Conservation (phyloP, 2,113 vertebrate species). For the Daubentonia madagascariensis region DNA sequence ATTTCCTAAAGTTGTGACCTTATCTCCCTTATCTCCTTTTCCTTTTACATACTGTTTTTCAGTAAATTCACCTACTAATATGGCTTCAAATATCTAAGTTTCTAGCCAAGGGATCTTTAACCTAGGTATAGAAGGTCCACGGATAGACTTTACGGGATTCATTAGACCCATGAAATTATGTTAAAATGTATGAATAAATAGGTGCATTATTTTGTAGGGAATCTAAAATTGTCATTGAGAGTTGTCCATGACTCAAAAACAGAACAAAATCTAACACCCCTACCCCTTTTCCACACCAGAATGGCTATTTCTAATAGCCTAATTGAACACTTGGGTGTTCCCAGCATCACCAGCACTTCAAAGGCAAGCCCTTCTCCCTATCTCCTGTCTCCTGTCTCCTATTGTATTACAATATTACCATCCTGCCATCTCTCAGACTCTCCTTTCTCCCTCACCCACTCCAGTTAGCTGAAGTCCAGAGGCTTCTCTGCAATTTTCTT, state of each 20-base stretch:
- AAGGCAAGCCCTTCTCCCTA: fast-evolving
- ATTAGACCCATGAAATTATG: not conserved
- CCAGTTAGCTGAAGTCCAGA: not conserved
- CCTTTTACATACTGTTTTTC: not conserved
- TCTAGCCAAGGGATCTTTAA: not conserved
- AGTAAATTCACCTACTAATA: not conserved
- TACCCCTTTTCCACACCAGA: not conserved
- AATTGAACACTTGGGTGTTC: not conserved
- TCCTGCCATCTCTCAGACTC: not conserved
- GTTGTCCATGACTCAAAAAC: not conserved
- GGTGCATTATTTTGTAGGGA: not conserved
- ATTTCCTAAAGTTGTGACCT: not conserved
- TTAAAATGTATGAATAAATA: not conserved
- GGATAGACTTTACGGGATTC: not conserved
- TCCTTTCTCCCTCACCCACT: not conserved
- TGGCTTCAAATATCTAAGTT: not conserved
- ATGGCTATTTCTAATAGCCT: not conserved
- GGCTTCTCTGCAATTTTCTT: not conserved
- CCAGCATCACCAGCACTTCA: not conserved
- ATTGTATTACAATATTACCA: not conserved
- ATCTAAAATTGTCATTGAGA: not conserved
- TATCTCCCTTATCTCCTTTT: not conserved
- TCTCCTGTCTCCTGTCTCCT: not conserved
- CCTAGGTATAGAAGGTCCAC: not conserved
- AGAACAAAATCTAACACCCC: not conserved